These are phyloP conservation scores for Eolophus roseicapilla DNA, from an alignment of 2,113 vertebrate genomes.

Conservation along the genomic window DNA sequence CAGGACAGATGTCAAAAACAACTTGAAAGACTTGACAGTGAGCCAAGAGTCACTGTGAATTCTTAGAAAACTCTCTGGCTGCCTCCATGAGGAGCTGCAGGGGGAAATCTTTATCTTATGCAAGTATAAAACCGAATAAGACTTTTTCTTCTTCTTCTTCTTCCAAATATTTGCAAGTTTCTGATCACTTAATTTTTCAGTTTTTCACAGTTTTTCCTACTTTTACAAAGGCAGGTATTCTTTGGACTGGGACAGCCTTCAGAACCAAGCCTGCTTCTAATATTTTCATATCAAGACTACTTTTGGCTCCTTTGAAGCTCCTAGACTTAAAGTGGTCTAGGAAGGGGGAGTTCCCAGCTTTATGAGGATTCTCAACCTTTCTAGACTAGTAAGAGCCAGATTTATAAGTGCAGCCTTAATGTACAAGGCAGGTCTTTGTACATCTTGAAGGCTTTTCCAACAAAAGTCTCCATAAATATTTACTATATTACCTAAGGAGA, in stretches of 20 bases:
- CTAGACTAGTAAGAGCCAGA: not conserved
- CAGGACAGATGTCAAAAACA: not conserved
- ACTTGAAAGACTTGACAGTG: not conserved
- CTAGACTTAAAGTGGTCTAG: not conserved
- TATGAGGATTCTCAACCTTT: not conserved
- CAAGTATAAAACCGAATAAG: not conserved
- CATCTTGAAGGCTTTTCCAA: not conserved
- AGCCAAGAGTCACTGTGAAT: constrained; percentile 5
- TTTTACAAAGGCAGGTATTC: not conserved
- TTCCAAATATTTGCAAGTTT: not conserved
- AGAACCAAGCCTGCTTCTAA: not conserved
- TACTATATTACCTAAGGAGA: not conserved
- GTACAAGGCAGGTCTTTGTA: not conserved
- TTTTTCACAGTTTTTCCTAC: not conserved
- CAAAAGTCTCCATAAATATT: not conserved
- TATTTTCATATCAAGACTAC: not conserved
- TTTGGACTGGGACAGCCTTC: not conserved
- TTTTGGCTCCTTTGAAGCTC: not conserved
- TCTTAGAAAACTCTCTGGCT: not conserved
- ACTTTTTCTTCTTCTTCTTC: not conserved
- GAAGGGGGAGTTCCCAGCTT: not conserved
- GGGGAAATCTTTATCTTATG: not conserved
- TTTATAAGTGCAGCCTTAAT: not conserved
- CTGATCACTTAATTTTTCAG: not conserved
- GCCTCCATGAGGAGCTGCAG: not conserved